Conservation (phyloP, 2,888 invertebrate species). For the Pristionchus mayeri region DNA sequence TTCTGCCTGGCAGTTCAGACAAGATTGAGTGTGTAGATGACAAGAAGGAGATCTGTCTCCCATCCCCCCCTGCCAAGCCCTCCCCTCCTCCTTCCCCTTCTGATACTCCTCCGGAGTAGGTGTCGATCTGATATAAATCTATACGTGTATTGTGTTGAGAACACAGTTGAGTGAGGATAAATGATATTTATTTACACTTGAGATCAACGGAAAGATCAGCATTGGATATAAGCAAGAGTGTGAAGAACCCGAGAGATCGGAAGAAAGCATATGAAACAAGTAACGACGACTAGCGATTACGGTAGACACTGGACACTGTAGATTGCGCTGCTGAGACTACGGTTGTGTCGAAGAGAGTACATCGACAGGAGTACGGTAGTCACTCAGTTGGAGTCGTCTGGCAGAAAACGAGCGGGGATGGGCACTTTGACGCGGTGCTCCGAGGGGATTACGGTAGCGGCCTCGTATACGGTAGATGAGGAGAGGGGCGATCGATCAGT, state of each 20-base stretch:
- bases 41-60: slow-evolving; percentile 32
- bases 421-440: slow-evolving; percentile 3
- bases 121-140: background rate
- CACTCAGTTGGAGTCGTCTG: slow-evolving; percentile 31
- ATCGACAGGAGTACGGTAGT: slow-evolving; percentile 15
- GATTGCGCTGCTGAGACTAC: background rate
- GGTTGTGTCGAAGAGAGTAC: slow-evolving; percentile 24
- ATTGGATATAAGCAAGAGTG: slow-evolving; percentile 23
- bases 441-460: slow-evolving; percentile 18
- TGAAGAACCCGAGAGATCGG: slow-evolving; percentile 39
- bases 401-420: background rate
- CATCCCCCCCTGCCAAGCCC: too few relatives aligned
- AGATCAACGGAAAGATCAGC: background rate
- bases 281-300: background rate
- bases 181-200: slow-evolving; percentile 36
- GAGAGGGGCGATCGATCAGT: slow-evolving; percentile 10
- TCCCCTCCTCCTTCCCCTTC: background rate
- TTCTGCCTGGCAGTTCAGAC: slow-evolving; percentile 70
- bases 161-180: background rate
- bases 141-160: slow-evolving; percentile 31
- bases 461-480: slow-evolving; percentile 16
- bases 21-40: slow-evolving; percentile 61
- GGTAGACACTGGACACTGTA: too few relatives aligned
- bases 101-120: slow-evolving; percentile 17
- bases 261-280: background rate